Evolutionary conservation across 2,113 vertebrate genomes (phyloP), one percentile per base, ranked within the genome.

Genomic region (Sceloporus undulatus): DNA sequence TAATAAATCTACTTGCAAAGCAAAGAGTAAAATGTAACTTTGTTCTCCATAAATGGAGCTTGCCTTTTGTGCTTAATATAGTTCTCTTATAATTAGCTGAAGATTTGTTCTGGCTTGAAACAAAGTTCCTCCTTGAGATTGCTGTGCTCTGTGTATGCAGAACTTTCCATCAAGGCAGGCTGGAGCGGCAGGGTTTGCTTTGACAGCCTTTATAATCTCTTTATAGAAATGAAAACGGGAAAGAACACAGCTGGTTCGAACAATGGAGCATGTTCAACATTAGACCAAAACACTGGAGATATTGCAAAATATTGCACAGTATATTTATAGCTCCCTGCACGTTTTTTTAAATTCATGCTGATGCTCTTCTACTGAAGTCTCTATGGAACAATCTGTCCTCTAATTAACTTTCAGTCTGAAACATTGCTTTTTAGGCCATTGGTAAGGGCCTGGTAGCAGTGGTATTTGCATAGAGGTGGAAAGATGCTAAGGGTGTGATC

Each of bases 51-150:
- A 97, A 97, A 97, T 97, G 96, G 95, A 97, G 97, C 96, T 97
- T 97, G 96, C 96, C 96, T 97, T 97, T 97, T 97, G 96, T 97
- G 97, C 97, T 97, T 97, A 97, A 97, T 97, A 97, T 97, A 97
- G 97, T 97, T 97, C 97, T 96, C 94, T 97, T 97, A 97, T 97
- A 97, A 97, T 97, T 97, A 97, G 97, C 96, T 94, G 95, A 97
- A 96, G 97, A 97, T 97, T 97, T 97, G 97, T 97, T 97, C 97
- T 97, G 96, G 95, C 96, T 97, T 96, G 96, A 97, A 97, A 97
- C 97, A 96, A 97, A 97, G 97, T 97, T 97, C 97, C 96, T 96
- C 97, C 97, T 97, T 96, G 96, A 97, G 96, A 97, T 96, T 97
- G 95, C 96, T 97, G 94, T 96, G 96, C 95, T 96, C 96, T 97